phyloP scores from a whole-genome alignment of 2,888 invertebrate species.

The Plusia festucae region DNA sequence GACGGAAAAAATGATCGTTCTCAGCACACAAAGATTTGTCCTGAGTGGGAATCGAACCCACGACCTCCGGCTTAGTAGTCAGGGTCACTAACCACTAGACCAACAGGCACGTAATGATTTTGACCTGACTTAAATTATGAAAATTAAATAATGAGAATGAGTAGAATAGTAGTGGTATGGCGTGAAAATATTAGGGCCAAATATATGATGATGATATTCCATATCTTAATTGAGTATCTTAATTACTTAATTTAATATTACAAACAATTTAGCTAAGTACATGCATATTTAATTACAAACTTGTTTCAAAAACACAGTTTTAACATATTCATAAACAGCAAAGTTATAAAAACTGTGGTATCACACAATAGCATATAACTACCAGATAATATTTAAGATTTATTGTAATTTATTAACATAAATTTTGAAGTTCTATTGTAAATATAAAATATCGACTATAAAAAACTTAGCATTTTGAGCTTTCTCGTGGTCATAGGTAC shows the following conservation, averaged over 20 bases:
- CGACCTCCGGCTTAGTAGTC: too few relatives aligned
- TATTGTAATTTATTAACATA: constrained; percentile 38
- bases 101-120: too few relatives aligned
- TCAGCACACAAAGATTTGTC: too few relatives aligned
- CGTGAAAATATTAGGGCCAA: not conserved
- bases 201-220: not conserved
- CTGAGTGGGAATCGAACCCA: too few relatives aligned
- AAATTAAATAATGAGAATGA: too few relatives aligned
- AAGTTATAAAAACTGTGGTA: not conserved
- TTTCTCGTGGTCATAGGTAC: constrained; percentile 33
- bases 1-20: too few relatives aligned
- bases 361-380: constrained; percentile 19
- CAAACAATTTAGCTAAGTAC: not conserved
- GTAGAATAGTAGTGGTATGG: too few relatives aligned
- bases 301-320: not conserved
- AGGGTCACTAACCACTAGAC: too few relatives aligned
- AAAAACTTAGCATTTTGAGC: constrained; percentile 18
- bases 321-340: not conserved
- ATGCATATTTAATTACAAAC: not conserved
- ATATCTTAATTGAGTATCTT: not conserved
- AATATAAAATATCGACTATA: constrained; percentile 15
- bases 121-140: too few relatives aligned
- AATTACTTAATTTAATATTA: constrained; percentile 1
- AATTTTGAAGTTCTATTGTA: constrained; percentile 34
- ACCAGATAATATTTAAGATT: constrained; percentile 25